A percentile compares a stretch with the other conserved stretches of the same genome.
phyloP scores from a whole-genome alignment of 2,797 vertebrate species.

The Ataeniobius toweri region DNA sequence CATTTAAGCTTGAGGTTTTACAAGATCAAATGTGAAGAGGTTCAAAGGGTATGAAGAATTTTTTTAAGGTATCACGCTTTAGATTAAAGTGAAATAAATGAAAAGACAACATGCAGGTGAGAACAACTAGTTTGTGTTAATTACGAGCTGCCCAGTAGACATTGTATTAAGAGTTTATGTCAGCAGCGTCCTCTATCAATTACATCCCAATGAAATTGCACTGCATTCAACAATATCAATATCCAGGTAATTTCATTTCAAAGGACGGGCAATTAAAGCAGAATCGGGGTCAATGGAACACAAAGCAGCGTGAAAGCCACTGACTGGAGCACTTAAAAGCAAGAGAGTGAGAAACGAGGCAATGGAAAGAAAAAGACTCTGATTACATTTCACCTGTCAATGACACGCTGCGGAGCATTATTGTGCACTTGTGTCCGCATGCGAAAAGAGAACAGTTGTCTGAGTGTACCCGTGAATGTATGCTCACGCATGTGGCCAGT shows the following conservation, averaged over 20 bases:
- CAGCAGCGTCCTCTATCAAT: conserved; percentile 66
- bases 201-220: conserved; percentile 68
- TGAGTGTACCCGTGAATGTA: conserved; percentile 46
- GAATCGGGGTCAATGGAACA: conserved; percentile 79
- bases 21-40: not conserved
- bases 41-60: not conserved
- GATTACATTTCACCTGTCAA: conserved; percentile 84
- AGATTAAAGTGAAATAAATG: conserved; percentile 42
- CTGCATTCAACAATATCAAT: conserved; percentile 79
- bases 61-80: conserved; percentile 14
- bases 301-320: conserved; percentile 76
- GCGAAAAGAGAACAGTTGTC: conserved; percentile 20
- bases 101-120: conserved; percentile 13
- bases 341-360: conserved; percentile 76
- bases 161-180: conserved; percentile 65
- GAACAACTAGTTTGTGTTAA: conserved; percentile 68
- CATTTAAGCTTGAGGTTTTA: not conserved
- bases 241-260: conserved; percentile 80
- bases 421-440: conserved; percentile 61
- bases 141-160: conserved; percentile 61
- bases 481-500: conserved; percentile 43
- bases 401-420: conserved; percentile 82
- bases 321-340: conserved; percentile 78
- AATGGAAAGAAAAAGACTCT: conserved; percentile 72
- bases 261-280: conserved; percentile 79